phyloP scores from a whole-genome alignment of 2,888 invertebrate species.

The Fragum whitleyi region DNA sequence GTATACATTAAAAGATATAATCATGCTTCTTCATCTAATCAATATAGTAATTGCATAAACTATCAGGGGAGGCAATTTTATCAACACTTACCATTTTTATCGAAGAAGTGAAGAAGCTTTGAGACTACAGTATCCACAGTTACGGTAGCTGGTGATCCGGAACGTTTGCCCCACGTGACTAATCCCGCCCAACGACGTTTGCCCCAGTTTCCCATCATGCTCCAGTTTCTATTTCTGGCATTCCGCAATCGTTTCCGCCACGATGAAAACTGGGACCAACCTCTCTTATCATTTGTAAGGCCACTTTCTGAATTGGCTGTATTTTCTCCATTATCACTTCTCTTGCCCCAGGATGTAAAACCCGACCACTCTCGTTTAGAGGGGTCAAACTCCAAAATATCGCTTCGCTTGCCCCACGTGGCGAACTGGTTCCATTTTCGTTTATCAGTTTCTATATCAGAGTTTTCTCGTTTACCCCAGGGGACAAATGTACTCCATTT shows the following conservation, averaged over 20 bases:
- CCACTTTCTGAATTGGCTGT: constrained; percentile 13
- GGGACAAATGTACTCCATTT: constrained; percentile 54
- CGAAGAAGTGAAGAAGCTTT: constrained; percentile 48
- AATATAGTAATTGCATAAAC: too few species aligned
- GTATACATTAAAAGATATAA: too few species aligned
- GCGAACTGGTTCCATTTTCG: constrained; percentile 55
- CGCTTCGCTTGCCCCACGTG: constrained; percentile 58
- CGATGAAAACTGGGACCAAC: constrained; percentile 53
- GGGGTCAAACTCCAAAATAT: not conserved
- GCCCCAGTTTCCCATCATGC: constrained; percentile 51
- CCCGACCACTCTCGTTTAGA: constrained; percentile 53
- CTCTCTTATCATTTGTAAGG: constrained; percentile 41
- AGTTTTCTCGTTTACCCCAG: constrained; percentile 44
- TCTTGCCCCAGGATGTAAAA: constrained; percentile 57
- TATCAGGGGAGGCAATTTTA: too few species aligned
- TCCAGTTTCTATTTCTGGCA: constrained; percentile 35
- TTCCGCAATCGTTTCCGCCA: constrained; percentile 54
- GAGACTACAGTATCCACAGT: constrained; percentile 19
- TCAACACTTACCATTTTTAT: constrained; percentile 56
- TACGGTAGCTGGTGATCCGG: constrained; percentile 7
- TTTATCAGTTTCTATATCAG: constrained; percentile 35
- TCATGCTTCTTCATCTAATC: too few species aligned
- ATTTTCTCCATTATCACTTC: not conserved
- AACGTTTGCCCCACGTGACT: constrained; percentile 66
- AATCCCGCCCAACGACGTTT: constrained; percentile 62